These are phyloP conservation scores for Nemotelus nigrinus DNA, from an alignment of 2,888 invertebrate genomes.

Conservation along the genomic window DNA sequence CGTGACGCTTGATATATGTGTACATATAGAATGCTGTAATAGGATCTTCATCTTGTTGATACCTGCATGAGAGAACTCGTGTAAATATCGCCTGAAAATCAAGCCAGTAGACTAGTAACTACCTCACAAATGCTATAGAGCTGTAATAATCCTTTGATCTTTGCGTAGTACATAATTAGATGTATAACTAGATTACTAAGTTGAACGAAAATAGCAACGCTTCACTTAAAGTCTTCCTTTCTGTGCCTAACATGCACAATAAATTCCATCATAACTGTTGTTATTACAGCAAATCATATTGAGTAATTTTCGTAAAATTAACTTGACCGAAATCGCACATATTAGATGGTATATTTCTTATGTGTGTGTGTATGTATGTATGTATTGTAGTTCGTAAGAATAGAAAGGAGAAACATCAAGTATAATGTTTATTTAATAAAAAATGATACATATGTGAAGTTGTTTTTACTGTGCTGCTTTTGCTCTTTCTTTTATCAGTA, in stretches of 20 bases:
- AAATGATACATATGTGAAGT: background rate
- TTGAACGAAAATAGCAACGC: slow-evolving; percentile 20
- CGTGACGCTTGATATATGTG: slow-evolving; percentile 22
- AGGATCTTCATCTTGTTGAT: background rate
- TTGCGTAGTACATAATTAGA: background rate
- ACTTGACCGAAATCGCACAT: too few species aligned
- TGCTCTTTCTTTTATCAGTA: too few species aligned
- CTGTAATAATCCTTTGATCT: too few species aligned
- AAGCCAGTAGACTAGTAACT: slow-evolving; percentile 20
- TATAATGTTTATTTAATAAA: background rate
- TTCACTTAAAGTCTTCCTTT: slow-evolving; percentile 37
- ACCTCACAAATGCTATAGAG: slow-evolving; percentile 17
- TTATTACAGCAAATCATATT: background rate
- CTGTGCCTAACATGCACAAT: background rate
- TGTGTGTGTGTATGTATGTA: too few species aligned
- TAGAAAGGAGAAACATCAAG: too few species aligned
- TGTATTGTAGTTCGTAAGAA: too few species aligned
- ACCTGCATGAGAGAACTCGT: background rate
- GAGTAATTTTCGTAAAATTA: too few species aligned
- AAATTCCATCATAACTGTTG: background rate
- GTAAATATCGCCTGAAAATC: slow-evolving; percentile 2
- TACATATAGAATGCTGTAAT: background rate
- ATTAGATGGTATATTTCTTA: too few species aligned
- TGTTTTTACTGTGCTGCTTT: background rate
- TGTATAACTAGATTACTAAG: background rate